Percentiles rank a stretch among this genome's conserved stretches.
These are phyloP conservation scores for Acleris holmiana DNA, from an alignment of 2,888 invertebrate genomes.

Conservation along the genomic window DNA sequence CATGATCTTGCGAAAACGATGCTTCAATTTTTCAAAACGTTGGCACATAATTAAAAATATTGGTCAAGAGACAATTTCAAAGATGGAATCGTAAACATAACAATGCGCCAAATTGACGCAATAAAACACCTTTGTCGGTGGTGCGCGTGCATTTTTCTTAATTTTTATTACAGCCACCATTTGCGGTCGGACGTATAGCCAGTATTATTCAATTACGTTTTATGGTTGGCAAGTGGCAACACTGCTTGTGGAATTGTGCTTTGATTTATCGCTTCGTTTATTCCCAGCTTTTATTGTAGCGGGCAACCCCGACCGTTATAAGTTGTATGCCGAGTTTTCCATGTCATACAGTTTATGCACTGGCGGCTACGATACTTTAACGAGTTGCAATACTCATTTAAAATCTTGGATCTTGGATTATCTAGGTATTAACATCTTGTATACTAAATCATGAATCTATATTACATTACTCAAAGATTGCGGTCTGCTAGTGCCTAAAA, in stretches of 20 bases:
- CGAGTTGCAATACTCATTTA: neutral
- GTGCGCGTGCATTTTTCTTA: conserved; percentile 48
- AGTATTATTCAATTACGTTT: conserved; percentile 76
- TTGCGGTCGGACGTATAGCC: conserved; percentile 50
- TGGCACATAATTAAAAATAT: too few species aligned
- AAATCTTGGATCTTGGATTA: neutral
- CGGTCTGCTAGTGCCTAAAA: too few species aligned
- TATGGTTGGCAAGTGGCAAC: conserved; percentile 66
- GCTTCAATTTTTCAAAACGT: too few species aligned
- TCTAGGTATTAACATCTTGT: too few species aligned
- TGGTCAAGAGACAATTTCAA: conserved; percentile 6
- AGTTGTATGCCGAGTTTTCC: conserved; percentile 38
- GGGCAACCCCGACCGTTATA: conserved; percentile 47
- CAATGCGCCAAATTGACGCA: conserved; percentile 45
- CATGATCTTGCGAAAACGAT: conserved; percentile 6
- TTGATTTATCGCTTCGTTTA: conserved; percentile 73
- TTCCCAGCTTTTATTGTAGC: conserved; percentile 63
- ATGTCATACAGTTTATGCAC: conserved; percentile 1
- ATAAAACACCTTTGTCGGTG: conserved; percentile 44
- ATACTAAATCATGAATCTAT: too few species aligned
- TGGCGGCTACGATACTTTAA: neutral
- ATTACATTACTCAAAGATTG: too few species aligned
- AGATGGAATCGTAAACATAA: conserved; percentile 41
- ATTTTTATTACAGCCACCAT: conserved; percentile 58
- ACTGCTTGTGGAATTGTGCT: conserved; percentile 59